Percentiles rank a stretch among this genome's conserved stretches.
Evolutionary conservation across 2,888 invertebrate species (phyloP).

Genomic region (Drosophila bunnanda): DNA sequence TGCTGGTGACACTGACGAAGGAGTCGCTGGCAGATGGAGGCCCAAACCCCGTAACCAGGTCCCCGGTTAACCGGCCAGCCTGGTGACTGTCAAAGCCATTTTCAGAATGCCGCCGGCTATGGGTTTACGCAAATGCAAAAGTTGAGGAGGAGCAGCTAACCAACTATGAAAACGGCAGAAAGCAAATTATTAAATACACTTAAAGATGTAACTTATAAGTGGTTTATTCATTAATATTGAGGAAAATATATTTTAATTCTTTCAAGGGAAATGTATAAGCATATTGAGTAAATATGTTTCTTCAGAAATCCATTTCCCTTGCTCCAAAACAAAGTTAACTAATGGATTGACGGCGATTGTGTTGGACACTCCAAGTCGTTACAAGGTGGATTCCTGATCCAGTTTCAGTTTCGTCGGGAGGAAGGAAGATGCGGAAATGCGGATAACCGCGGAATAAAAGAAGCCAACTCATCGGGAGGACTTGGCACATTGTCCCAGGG

Average conservation of each 20-base stretch:
- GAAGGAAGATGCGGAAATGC: slow-evolving; percentile 1
- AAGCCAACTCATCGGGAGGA: slow-evolving; percentile 6
- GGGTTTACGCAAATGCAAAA: slow-evolving; percentile 11
- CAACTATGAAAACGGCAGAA: not conserved
- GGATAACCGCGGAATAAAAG: slow-evolving; percentile 23
- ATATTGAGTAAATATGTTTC: too few species aligned
- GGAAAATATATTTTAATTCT: too few species aligned
- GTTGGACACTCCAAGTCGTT: slow-evolving; percentile 17
- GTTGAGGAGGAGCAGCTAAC: not conserved
- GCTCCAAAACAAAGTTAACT: too few species aligned
- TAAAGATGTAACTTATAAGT: too few species aligned
- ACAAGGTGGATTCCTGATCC: slow-evolving; percentile 25
- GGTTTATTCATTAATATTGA: not conserved
- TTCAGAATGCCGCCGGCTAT: slow-evolving; percentile 33
- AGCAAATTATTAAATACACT: not conserved
- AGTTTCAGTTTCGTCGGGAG: slow-evolving; percentile 5
- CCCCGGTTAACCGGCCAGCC: slow-evolving; percentile 14
- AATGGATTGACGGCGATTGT: slow-evolving; percentile 6
- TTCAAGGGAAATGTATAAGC: too few species aligned
- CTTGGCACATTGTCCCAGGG: slow-evolving; percentile 40
- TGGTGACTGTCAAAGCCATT: slow-evolving; percentile 33
- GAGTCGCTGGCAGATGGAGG: slow-evolving; percentile 10
- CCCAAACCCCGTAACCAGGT: slow-evolving; percentile 34
- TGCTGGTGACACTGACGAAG: slow-evolving; percentile 66
- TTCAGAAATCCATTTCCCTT: too few species aligned